phyloP scores from a whole-genome alignment of 2,888 invertebrate genomes.

The Yponomeuta evonymella region DNA sequence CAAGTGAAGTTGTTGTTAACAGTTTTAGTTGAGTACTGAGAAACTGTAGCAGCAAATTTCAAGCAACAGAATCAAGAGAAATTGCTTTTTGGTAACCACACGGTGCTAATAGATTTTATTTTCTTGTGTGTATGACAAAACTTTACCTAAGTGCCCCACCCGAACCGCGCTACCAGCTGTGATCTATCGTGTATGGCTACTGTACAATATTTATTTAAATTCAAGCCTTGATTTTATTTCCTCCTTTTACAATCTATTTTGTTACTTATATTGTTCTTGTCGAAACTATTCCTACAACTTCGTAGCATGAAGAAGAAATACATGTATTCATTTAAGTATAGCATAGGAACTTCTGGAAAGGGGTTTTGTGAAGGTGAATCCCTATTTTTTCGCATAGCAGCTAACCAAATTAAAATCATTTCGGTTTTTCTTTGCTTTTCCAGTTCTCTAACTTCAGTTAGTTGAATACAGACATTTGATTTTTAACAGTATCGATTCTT shows the following conservation, averaged over 20 bases:
- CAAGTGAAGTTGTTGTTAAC: slow-evolving; percentile 3
- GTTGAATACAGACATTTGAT: too few relatives aligned
- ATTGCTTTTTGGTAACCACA: slow-evolving; percentile 73
- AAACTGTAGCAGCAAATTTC: slow-evolving; percentile 48
- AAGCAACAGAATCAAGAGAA: slow-evolving; percentile 38
- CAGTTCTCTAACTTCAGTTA: too few relatives aligned
- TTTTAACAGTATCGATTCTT: too few relatives aligned
- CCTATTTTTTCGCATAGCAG: too few relatives aligned
- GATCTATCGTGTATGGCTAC: neutral
- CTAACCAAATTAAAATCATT: too few relatives aligned
- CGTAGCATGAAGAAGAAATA: neutral
- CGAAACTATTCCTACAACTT: slow-evolving; percentile 7
- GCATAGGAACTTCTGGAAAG: too few relatives aligned
- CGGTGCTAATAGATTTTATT: slow-evolving; percentile 61
- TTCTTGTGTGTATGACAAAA: slow-evolving; percentile 55
- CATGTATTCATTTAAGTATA: too few relatives aligned
- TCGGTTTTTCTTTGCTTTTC: too few relatives aligned
- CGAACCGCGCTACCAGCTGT: slow-evolving; percentile 63
- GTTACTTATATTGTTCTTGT: neutral
- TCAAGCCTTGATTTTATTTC: neutral
- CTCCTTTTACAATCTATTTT: neutral
- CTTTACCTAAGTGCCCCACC: slow-evolving; percentile 46
- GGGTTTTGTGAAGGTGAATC: too few relatives aligned
- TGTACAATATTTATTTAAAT: neutral
- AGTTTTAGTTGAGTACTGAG: slow-evolving; percentile 34